Base-by-base conservation (phyloP, 2,797 vertebrate genomes). In the Spondyliosoma cantharus region DNA sequence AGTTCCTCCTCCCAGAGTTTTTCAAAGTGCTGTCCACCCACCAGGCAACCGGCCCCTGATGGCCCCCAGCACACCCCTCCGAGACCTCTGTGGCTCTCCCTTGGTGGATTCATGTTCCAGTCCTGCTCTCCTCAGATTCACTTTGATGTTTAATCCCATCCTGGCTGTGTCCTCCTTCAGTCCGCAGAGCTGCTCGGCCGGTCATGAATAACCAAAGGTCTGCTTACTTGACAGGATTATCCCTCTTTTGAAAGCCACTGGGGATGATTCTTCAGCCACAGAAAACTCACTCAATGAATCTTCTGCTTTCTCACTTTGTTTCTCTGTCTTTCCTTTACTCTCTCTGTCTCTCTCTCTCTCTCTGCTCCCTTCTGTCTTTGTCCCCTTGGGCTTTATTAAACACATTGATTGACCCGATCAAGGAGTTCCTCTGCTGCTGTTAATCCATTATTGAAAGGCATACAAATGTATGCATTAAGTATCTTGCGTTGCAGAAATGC, bases 151-250 rank as follows among this genome's bases (percentile, higher is more conserved):
- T 94, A 94, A 95, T 94, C 94, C 92, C 88, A 93, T 94, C 93
- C 93, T 93, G 89, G 86, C 93, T 87, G 86, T 93, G 94, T 94
- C 89, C 93, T 94, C 92, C 93, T 95, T 95, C 92, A 94, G 85
- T 90, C 78, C 67, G n/a, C 67, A 29, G 92, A 92, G 87, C 91
- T 86, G 90, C 93, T 94, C 80, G 86, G 89, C 87, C 92, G 74
- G 93, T 95, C 95, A 96, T 96, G 95, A 96, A 95, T 96, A 95
- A 95, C 95, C 94, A 96, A 95, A 95, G 94, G 92, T 94, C 93
- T 87, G 87, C 91, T 94, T 93, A 90, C 93, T 94, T 93, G 90
- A 94, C 92, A 91, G 94, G 95, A 95, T 95, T 95, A 95, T 95
- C 94, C 93, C 70, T 82, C 92, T 78, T 93, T 95, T 93, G 88